A percentile compares a stretch with the other conserved stretches of the same genome.
phyloP scores from a whole-genome alignment of 2,888 invertebrate genomes.

The Amphipoea oculea region DNA sequence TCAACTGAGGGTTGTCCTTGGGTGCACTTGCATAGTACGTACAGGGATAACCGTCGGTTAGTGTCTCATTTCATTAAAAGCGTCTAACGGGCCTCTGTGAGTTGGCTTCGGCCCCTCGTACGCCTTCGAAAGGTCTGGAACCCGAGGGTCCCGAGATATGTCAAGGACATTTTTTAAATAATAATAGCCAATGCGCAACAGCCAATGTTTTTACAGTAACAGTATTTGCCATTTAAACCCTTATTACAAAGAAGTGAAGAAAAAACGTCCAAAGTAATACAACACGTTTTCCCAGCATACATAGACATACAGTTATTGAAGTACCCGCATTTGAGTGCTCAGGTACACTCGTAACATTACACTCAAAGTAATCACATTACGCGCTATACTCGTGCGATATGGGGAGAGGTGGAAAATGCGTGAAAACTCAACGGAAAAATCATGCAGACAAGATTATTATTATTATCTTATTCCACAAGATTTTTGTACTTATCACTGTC shows the following conservation, averaged over 20 bases:
- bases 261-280: not conserved
- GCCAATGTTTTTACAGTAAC: not conserved
- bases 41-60: too few relatives aligned
- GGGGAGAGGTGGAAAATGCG: constrained; percentile 15
- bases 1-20: too few relatives aligned
- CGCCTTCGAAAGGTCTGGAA: too few relatives aligned
- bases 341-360: constrained; percentile 48
- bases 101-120: too few relatives aligned
- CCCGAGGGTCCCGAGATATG: too few relatives aligned
- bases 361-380: constrained; percentile 55
- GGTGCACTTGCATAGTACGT: too few relatives aligned
- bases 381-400: constrained; percentile 16
- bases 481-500: constrained; percentile 11
- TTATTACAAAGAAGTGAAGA: not conserved
- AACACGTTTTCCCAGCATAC: not conserved
- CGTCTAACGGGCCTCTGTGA: too few relatives aligned
- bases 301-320: constrained; percentile 34
- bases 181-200: too few relatives aligned
- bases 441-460: not conserved
- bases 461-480: not conserved
- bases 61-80: too few relatives aligned
- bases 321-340: constrained; percentile 41
- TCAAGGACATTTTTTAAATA: too few relatives aligned
- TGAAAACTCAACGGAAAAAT: constrained; percentile 32
- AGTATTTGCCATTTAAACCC: not conserved